These are phyloP conservation scores for Oxyscelio sp. DNA, from an alignment of 2,888 invertebrate species.

Conservation along the genomic window DNA sequence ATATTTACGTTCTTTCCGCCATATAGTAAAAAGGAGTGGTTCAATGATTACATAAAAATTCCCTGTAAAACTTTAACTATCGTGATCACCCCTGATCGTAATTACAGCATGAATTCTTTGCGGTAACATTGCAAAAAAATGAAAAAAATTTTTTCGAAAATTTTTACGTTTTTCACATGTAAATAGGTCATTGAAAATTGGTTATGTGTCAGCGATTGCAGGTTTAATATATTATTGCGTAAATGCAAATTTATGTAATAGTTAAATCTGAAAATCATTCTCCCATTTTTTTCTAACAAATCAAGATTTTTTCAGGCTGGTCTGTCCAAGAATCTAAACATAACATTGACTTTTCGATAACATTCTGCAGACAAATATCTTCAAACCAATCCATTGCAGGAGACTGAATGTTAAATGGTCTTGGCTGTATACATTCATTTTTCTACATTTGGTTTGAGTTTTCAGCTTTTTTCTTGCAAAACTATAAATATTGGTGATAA, in stretches of 20 bases:
- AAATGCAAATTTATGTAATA: conserved; percentile 62
- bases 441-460: conserved; percentile 67
- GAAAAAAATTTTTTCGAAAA: too few species aligned
- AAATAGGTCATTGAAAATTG: too few species aligned
- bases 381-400: conserved; percentile 61
- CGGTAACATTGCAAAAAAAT: too few species aligned
- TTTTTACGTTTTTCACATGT: too few species aligned
- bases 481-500: conserved; percentile 56
- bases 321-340: conserved; percentile 59
- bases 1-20: too few species aligned
- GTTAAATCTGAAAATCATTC: conserved; percentile 48
- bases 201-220: conserved; percentile 58
- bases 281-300: conserved; percentile 25
- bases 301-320: conserved; percentile 41
- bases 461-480: conserved; percentile 58
- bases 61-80: too few species aligned
- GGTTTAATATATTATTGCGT: conserved; percentile 57
- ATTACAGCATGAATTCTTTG: too few species aligned
- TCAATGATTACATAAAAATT: too few species aligned
- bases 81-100: too few species aligned
- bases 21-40: too few species aligned
- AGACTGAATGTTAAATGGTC: too few species aligned
- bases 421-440: too few species aligned
- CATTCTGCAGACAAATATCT: conserved; percentile 36
- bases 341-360: conserved; percentile 39